These are phyloP conservation scores for Rotaria magnacalcarata DNA, from an alignment of 2,888 invertebrate genomes.

Conservation along the genomic window DNA sequence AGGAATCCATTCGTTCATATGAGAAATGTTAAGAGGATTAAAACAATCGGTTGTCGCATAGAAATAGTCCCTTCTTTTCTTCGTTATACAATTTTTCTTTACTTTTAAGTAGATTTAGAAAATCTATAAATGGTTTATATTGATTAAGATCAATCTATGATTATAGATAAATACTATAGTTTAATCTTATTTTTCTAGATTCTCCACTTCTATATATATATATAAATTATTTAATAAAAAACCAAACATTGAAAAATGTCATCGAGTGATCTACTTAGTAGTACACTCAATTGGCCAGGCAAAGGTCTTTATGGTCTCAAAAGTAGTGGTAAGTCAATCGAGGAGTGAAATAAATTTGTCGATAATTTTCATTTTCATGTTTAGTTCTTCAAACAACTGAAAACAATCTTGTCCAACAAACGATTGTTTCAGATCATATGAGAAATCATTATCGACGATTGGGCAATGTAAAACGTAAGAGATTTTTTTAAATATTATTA, in stretches of 20 bases:
- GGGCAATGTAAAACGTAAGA: not conserved
- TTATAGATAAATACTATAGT: too few species aligned
- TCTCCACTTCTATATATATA: too few species aligned
- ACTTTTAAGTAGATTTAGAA: too few species aligned
- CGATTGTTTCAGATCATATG: not conserved
- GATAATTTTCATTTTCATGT: not conserved
- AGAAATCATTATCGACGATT: slow-evolving; percentile 18
- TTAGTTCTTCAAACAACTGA: slow-evolving; percentile 11
- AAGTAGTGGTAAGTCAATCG: not conserved
- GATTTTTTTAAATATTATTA: not conserved
- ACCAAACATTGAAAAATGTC: not conserved
- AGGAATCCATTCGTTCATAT: too few species aligned
- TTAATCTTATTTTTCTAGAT: too few species aligned
- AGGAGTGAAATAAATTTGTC: too few species aligned
- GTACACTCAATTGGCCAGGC: not conserved
- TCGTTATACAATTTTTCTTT: too few species aligned
- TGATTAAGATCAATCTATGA: too few species aligned
- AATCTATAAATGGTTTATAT: too few species aligned
- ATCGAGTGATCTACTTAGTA: not conserved
- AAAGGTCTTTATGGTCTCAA: not conserved
- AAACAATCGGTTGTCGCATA: too few species aligned
- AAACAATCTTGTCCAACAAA: slow-evolving; percentile 8
- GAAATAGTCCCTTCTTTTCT: too few species aligned
- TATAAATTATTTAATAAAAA: not conserved
- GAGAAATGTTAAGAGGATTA: too few species aligned